Evolutionary conservation across 2,113 vertebrate genomes (phyloP).

Genomic region (Microtus ochrogaster): DNA sequence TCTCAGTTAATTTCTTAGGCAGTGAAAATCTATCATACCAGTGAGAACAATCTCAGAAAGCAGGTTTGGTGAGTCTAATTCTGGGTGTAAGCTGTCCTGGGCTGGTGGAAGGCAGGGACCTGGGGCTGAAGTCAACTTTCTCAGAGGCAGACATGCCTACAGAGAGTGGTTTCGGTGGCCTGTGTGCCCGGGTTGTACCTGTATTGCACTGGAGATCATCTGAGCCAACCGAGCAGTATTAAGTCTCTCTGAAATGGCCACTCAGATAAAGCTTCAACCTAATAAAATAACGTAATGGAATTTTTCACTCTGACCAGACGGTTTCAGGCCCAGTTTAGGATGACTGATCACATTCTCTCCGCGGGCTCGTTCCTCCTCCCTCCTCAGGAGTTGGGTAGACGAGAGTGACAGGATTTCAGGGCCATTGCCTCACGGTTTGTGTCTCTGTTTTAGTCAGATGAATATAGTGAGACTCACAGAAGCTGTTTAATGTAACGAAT

Average conservation of each 20-base stretch:
- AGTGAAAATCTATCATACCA: neutral
- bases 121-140: neutral
- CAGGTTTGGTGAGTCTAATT: neutral
- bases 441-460: neutral
- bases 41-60: neutral
- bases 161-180: neutral
- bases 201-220: neutral
- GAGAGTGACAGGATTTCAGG: neutral
- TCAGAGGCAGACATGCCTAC: fast-evolving
- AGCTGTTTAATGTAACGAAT: slow-evolving; percentile 41
- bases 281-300: slow-evolving; percentile 50
- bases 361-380: fast-evolving
- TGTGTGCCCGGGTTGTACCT: neutral
- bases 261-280: neutral
- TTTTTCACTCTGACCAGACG: slow-evolving; percentile 52
- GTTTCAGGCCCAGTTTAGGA: slow-evolving; percentile 37
- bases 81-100: neutral
- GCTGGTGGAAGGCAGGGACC: neutral
- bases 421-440: neutral
- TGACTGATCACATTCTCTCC: neutral
- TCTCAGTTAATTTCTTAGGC: neutral
- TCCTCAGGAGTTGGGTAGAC: neutral
- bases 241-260: slow-evolving; percentile 48
- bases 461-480: slow-evolving; percentile 2
- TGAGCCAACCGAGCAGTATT: neutral